These are phyloP conservation scores for Eucidaris tribuloides DNA, from an alignment of 35 echinoderm and acorn worm genomes.

Conservation along the genomic window DNA sequence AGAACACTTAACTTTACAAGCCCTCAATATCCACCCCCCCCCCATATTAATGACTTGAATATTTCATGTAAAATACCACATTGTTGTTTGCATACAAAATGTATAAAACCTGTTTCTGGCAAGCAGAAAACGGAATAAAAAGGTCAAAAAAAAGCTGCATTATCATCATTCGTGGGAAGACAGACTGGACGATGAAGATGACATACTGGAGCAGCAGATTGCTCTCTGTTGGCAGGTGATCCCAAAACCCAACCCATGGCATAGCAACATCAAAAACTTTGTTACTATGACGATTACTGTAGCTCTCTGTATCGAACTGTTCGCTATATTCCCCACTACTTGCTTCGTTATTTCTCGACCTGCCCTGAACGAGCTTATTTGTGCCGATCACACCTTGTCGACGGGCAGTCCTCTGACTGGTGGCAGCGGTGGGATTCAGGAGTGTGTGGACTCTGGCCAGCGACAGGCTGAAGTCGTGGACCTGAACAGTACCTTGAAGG, in stretches of 20 bases:
- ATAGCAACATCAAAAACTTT: slow-evolving; percentile 3
- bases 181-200: slow-evolving; percentile 48
- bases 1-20: no score
- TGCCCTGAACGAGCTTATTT: no score
- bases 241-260: neutral
- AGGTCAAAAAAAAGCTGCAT: no score
- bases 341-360: no score
- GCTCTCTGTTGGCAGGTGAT: slow-evolving; percentile 8
- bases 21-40: no score
- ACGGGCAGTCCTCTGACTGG: neutral
- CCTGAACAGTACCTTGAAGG: neutral
- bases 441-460: neutral
- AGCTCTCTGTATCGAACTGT: slow-evolving; percentile 1
- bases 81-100: no score
- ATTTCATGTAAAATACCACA: no score
- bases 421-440: neutral
- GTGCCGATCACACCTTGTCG: slow-evolving; percentile 1
- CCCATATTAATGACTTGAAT: no score
- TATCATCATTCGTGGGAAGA: slow-evolving; percentile 36
- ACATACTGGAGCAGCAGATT: slow-evolving; percentile 44
- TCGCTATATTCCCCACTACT: neutral
- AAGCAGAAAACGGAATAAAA: neutral
- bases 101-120: no score
- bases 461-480: neutral
- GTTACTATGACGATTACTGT: slow-evolving; percentile 8